Evolutionary conservation across 2,797 vertebrate species (phyloP).

Genomic region (Pangasius sanitwongsei): DNA sequence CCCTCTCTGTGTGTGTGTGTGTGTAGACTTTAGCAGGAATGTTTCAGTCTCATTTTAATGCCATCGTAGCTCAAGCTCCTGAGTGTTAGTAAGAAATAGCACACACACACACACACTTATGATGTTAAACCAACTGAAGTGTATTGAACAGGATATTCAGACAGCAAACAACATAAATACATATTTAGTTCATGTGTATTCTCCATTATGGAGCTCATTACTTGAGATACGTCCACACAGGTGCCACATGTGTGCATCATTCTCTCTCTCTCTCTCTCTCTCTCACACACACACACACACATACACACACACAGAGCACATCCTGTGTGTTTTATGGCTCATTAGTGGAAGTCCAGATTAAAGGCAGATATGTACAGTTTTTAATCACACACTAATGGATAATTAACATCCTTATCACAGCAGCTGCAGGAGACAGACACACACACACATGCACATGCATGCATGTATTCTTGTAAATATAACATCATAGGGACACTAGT

Average conservation of each 20-base stretch:
- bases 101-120: background rate
- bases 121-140: background rate
- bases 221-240: background rate
- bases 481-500: background rate
- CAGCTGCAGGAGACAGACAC: background rate
- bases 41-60: background rate
- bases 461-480: background rate
- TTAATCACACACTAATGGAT: constrained; percentile 29
- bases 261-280: background rate
- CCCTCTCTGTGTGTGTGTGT: constrained; percentile 17
- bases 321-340: constrained; percentile 44
- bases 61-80: background rate
- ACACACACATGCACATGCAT: background rate
- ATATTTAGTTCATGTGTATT: background rate
- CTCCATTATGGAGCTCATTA: background rate
- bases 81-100: background rate
- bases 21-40: constrained; percentile 8
- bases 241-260: background rate
- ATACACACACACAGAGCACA: background rate
- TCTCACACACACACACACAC: background rate
- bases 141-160: too few species aligned
- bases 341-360: constrained; percentile 41
- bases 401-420: constrained; percentile 25
- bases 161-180: background rate
- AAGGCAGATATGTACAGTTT: constrained; percentile 10